Evolutionary conservation across 2,888 invertebrate genomes (phyloP).

Genomic region (Timema podura): DNA sequence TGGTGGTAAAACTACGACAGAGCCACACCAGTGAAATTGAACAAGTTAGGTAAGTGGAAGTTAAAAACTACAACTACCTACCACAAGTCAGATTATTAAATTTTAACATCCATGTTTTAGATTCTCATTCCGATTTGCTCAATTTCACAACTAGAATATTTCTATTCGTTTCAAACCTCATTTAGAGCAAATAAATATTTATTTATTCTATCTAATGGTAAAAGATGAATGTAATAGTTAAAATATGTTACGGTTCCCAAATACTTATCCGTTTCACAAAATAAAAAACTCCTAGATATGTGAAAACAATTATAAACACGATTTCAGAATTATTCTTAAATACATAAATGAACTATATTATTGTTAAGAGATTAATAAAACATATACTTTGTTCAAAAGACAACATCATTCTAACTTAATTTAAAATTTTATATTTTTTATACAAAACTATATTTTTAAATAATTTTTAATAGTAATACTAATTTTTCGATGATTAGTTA

Average conservation of each 20-base stretch:
- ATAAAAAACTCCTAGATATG: too few species aligned
- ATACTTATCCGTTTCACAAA: too few species aligned
- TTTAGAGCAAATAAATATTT: neutral
- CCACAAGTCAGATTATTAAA: neutral
- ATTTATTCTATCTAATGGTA: neutral
- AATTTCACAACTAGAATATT: neutral
- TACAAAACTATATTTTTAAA: too few species aligned
- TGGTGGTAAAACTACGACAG: conserved; percentile 69
- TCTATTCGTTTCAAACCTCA: neutral
- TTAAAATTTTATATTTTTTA: too few species aligned
- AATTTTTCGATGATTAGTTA: too few species aligned
- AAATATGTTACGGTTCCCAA: neutral
- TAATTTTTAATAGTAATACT: too few species aligned
- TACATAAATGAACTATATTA: too few species aligned
- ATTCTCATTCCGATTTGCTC: neutral
- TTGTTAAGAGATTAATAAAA: too few species aligned
- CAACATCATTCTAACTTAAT: too few species aligned
- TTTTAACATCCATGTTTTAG: neutral
- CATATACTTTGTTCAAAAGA: too few species aligned
- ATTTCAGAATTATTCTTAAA: too few species aligned
- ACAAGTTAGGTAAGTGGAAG: conserved; percentile 56
- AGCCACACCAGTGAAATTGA: conserved; percentile 70
- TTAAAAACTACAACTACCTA: neutral
- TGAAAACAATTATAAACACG: too few species aligned
- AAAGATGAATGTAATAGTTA: neutral